Conservation (phyloP, 2,797 vertebrate species). For the Siniperca scherzeri region DNA sequence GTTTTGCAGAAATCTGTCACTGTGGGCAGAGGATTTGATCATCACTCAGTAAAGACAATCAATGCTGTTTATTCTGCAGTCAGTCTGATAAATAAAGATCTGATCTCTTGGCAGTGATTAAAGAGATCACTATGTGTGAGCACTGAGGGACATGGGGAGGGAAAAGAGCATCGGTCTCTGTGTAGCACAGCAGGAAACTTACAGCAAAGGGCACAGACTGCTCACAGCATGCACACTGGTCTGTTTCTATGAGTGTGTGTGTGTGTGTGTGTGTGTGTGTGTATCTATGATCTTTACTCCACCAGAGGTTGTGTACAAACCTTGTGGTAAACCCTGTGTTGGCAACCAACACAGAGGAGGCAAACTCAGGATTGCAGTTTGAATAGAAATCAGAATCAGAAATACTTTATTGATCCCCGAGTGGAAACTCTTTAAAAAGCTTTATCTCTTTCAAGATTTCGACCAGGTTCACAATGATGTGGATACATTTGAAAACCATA, state of each 20-base stretch:
- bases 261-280: slow-evolving; percentile 12
- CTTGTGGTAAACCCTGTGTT: slow-evolving; percentile 33
- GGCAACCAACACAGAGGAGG: slow-evolving; percentile 24
- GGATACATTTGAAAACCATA: not conserved
- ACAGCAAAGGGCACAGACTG: slow-evolving; percentile 62
- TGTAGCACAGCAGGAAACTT: slow-evolving; percentile 64
- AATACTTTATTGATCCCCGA: too few relatives aligned
- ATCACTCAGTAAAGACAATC: slow-evolving; percentile 23
- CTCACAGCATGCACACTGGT: slow-evolving; percentile 56
- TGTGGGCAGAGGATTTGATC: slow-evolving; percentile 42
- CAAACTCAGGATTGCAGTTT: slow-evolving; percentile 44
- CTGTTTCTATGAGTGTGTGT: slow-evolving; percentile 6
- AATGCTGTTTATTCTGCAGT: slow-evolving; percentile 39
- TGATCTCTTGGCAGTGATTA: slow-evolving; percentile 64
- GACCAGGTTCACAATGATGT: slow-evolving; percentile 21
- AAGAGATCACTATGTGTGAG: slow-evolving; percentile 46
- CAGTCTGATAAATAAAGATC: slow-evolving; percentile 67
- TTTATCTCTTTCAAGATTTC: slow-evolving; percentile 34
- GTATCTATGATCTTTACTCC: slow-evolving; percentile 48
- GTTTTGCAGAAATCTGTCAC: slow-evolving; percentile 30
- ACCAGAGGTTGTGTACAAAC: slow-evolving; percentile 46
- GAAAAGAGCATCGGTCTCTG: slow-evolving; percentile 59
- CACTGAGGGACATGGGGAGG: slow-evolving; percentile 20
- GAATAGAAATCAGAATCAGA: slow-evolving; percentile 28
- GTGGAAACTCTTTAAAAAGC: not conserved